Conservation (phyloP, 2,113 vertebrate species). For the Cheirogaleus medius region DNA sequence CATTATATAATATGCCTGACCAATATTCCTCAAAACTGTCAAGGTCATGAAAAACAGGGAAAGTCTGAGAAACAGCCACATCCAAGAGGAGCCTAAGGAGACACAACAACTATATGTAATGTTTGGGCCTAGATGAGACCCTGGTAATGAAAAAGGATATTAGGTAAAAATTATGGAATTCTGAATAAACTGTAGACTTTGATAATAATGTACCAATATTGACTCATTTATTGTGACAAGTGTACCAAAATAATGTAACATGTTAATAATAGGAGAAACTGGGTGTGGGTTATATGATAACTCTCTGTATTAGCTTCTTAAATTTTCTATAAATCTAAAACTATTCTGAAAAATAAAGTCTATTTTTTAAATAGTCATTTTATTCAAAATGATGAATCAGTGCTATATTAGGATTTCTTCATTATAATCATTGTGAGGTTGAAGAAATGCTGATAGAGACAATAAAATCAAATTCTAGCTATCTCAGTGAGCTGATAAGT, state of each 20-base stretch:
- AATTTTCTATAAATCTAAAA: neutral
- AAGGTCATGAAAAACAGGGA: too few relatives aligned
- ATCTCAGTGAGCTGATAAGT: neutral
- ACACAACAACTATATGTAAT: neutral
- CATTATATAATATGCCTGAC: neutral
- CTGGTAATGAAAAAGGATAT: neutral
- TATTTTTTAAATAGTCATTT: neutral
- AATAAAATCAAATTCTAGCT: neutral
- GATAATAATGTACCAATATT: neutral
- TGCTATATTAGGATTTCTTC: neutral
- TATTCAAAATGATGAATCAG: neutral
- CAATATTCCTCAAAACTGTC: neutral
- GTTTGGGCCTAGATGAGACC: neutral
- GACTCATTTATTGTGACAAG: neutral
- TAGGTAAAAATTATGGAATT: neutral
- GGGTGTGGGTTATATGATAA: neutral
- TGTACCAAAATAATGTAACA: neutral
- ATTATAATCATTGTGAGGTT: neutral
- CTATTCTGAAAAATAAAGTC: neutral
- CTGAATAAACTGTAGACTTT: neutral
- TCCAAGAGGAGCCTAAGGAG: neutral
- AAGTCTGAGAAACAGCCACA: too few relatives aligned
- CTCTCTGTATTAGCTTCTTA: neutral
- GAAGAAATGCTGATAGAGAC: neutral
- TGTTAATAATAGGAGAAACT: neutral